phyloP scores from a whole-genome alignment of 2,113 vertebrate species.

The Anthoscopus minutus region DNA sequence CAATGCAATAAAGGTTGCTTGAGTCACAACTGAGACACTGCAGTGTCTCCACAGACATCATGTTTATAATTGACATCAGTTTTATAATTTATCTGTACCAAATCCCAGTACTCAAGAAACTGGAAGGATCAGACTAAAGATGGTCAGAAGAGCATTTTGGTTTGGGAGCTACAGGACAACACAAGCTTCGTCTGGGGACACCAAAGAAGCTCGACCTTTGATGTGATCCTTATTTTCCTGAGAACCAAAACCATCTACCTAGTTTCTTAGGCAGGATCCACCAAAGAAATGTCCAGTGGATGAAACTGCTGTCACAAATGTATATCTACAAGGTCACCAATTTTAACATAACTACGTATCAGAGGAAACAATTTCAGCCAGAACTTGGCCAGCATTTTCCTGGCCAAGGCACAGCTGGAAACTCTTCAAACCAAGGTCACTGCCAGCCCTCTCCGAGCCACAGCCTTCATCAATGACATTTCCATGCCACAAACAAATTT shows the following conservation, averaged over 20 bases:
- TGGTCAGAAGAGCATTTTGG: background rate
- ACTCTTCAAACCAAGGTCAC: background rate
- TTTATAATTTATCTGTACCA: background rate
- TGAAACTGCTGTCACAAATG: background rate
- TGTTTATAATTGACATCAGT: no score
- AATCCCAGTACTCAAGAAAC: background rate
- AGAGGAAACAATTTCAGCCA: background rate
- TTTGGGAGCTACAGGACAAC: background rate
- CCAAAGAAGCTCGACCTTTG: background rate
- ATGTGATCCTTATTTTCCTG: background rate
- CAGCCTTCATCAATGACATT: background rate
- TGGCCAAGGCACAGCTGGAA: background rate
- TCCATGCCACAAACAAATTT: background rate
- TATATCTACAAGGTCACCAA: background rate
- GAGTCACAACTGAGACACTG: background rate
- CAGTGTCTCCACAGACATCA: background rate
- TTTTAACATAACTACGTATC: background rate
- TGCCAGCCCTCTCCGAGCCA: background rate
- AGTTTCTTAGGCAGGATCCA: background rate
- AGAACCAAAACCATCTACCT: background rate
- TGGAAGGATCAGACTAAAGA: background rate
- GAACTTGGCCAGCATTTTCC: background rate
- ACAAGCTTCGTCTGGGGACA: background rate
- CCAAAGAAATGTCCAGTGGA: background rate
- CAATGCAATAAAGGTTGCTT: background rate